phyloP scores from a whole-genome alignment of 2,113 vertebrate genomes.

The Menura novaehollandiae region DNA sequence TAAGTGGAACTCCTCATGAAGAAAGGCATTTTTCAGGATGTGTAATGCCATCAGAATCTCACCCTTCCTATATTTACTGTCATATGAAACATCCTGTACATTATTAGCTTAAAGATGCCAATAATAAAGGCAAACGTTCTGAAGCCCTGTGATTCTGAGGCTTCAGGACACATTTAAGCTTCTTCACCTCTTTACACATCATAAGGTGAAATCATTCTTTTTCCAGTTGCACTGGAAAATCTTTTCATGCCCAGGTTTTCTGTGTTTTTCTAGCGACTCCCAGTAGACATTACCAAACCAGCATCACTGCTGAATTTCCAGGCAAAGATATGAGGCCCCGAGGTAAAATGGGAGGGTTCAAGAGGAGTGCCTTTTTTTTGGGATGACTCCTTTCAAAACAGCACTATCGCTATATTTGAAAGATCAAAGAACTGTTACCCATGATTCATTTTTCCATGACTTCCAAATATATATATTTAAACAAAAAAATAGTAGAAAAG shows the following conservation, averaged over 20 bases:
- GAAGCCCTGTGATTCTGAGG: not conserved
- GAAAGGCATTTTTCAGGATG: not conserved
- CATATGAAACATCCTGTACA: not conserved
- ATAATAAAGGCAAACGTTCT: not conserved
- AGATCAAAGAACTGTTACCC: not conserved
- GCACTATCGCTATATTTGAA: not conserved
- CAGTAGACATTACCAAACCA: not conserved
- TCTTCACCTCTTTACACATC: not conserved
- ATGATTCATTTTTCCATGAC: not conserved
- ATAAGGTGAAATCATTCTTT: conserved; percentile 42
- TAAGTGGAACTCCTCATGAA: not conserved
- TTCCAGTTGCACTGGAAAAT: conserved; percentile 44
- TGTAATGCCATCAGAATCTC: not conserved
- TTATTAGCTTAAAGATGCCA: not conserved
- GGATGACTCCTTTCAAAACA: not conserved
- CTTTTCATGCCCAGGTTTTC: conserved; percentile 4
- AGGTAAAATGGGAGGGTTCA: not conserved
- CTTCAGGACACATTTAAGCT: not conserved
- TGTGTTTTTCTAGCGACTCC: conserved; percentile 28
- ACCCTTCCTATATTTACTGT: not conserved
- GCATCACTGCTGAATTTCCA: conserved; percentile 10
- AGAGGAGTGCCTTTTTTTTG: not conserved
- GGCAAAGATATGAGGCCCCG: not conserved
- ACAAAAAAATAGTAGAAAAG: not conserved
- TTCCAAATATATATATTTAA: not conserved